Evolutionary conservation across 2,113 vertebrate species (phyloP), one percentile per base, ranked within the genome.

Genomic region (Rana temporaria): DNA sequence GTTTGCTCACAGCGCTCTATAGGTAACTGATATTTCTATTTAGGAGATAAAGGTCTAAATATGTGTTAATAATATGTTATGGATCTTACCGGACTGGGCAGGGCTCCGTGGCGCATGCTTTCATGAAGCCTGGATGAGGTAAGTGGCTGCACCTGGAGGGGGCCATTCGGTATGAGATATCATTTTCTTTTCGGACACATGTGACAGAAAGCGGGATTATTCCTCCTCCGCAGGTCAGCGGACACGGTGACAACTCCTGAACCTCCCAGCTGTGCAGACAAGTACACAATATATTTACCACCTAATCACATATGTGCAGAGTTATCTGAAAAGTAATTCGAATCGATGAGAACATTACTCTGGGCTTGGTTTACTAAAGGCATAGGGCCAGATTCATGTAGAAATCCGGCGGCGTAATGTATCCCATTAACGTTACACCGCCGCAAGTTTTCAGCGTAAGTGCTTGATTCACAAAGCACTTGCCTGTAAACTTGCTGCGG

Each of bases 151-250:
- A 96, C 84, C 91, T 86, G 22, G 87, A 89, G 20, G 87, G 89
- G 18, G 89, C 86, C 60, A 95, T 87, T 26, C 30, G 38, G 6
- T 88, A 18, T 15, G 82, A 77, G 7, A 55, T 16, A 0, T 68
- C 74, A 3, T 53, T 87, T 19, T 88, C 86, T 79, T 60, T 82
- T 84, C 92, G 92, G 57, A 94, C 85, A 22, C 95, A 95, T 20
- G 53, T 77, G 9, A 95, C 86, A 20, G 85, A 85, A 68, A 93
- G 91, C 1, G 86, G 84, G 53, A 85, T 85, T 77, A 84, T 87
- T 48, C 92, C 94, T 9, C 90, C 89, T 4, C 93, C 92, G 52
- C 95, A 96, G 60, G 92, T 91, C 78, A 91, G 85, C 0, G 90
- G 94, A 34, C 95, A 96, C 0, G 90, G 87, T 0, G 89, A 91